These are phyloP conservation scores for Pogonus chalceus DNA, from an alignment of 1,140 invertebrate genomes.

Conservation along the genomic window DNA sequence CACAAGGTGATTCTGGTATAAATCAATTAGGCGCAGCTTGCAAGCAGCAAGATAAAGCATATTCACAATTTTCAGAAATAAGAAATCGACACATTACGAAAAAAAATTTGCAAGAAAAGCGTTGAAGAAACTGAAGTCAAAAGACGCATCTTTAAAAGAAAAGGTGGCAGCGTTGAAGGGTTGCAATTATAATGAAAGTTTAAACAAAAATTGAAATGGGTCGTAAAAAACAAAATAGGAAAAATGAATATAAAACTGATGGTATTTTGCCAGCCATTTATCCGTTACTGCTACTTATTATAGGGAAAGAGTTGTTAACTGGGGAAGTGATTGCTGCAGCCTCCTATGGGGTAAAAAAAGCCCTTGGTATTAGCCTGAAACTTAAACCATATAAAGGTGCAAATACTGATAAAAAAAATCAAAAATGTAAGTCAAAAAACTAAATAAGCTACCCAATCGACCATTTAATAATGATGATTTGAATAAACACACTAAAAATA, in stretches of 20 bases:
- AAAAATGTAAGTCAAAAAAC: too few species aligned
- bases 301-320: not conserved
- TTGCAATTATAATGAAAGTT: constrained; percentile 27
- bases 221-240: not conserved
- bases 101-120: constrained; percentile 30
- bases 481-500: constrained; percentile 19
- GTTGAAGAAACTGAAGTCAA: constrained; percentile 30
- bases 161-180: constrained; percentile 24
- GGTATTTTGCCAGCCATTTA: constrained; percentile 27
- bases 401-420: constrained; percentile 21
- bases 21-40: constrained; percentile 23
- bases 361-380: constrained; percentile 15
- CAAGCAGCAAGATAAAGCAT: constrained; percentile 23
- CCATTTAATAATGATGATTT: constrained; percentile 23
- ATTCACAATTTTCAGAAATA: constrained; percentile 28
- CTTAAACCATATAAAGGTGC: constrained; percentile 31
- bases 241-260: constrained; percentile 22
- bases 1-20: too few species aligned
- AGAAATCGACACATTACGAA: constrained; percentile 32
- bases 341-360: not conserved
- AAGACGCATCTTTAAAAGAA: constrained; percentile 29
- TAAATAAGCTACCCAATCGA: too few species aligned
- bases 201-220: constrained; percentile 30
- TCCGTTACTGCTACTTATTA: constrained; percentile 27
- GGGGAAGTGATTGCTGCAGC: not conserved